Evolutionary conservation across 2,113 vertebrate genomes (phyloP), one percentile per base, ranked within the genome.

Genomic region (Daphoenositta chrysoptera): DNA sequence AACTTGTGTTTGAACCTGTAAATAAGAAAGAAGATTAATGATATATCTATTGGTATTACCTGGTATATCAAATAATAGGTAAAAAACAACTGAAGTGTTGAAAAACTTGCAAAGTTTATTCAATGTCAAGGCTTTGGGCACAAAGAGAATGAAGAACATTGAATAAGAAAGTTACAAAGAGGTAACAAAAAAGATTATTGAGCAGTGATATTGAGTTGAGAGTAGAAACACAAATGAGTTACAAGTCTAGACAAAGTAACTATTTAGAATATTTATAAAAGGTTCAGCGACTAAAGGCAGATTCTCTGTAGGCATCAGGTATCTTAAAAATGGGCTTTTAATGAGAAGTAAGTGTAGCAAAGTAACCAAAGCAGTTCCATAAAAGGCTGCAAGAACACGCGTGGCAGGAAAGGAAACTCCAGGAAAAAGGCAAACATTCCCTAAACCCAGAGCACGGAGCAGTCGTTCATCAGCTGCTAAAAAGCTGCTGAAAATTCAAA

Each of bases 71-170:
- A 75, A 54, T 14, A 75, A 40, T 2, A 83, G 23, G 44, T 35
- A 69, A 45, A 53, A 82, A 24, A 31, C 20, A 56, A 42, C 6
- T 13, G 23, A 70, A 51, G 6, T 15, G 8, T 21, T 53, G 37
- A 65, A 86, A 64, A 73, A 68, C 16, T 8, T 33, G 30, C 4
- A 0, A 72, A 31, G 5, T 10, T 35, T 3, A 11, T 22, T 81
- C 33, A 47, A 6, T 0, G 5, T 27, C 45, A 77, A 47, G 54
- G 27, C 40, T 83, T 63, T 78, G 69, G 54, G 58, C 20, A 57
- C 9, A 26, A 68, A 77, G 19, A 3, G 27, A 72, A 28, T 0
- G 3, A 20, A 39, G 51, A 11, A 50, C 7, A 6, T 3, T 2
- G 26, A 15, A 54, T 16, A 87, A 37, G 40, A 69, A 63, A 75